Conservation (phyloP, 2,888 invertebrate genomes). For the Synanthedon myopaeformis region DNA sequence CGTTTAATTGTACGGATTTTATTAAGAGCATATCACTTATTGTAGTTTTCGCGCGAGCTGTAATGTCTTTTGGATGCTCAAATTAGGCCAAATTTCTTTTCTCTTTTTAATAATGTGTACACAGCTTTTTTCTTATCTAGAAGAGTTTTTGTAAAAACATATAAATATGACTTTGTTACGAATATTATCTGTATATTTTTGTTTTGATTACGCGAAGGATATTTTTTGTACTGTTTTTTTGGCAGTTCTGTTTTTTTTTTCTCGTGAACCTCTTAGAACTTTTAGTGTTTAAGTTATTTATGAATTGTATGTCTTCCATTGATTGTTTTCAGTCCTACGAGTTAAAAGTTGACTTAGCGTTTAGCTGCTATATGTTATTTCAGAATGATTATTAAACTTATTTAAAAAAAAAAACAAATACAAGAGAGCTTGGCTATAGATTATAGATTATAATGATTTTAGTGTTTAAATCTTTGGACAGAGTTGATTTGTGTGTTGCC, state of each 20-base stretch:
- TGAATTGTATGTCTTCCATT: slow-evolving; percentile 51
- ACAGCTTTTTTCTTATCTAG: not conserved
- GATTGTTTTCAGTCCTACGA: slow-evolving; percentile 11
- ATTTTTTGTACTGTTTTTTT: slow-evolving; percentile 2
- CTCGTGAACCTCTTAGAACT: slow-evolving; percentile 4
- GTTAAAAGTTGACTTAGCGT: slow-evolving; percentile 20
- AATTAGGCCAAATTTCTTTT: slow-evolving; percentile 32
- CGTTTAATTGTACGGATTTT: slow-evolving; percentile 4
- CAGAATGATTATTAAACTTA: slow-evolving; percentile 40
- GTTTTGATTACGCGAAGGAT: slow-evolving; percentile 23
- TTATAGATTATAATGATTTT: slow-evolving; percentile 37
- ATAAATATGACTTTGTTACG: slow-evolving; percentile 7
- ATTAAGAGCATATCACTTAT: slow-evolving; percentile 23
- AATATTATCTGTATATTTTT: slow-evolving; percentile 60
- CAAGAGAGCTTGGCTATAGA: slow-evolving; percentile 44
- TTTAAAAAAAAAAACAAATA: slow-evolving; percentile 25
- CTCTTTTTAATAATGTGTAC: slow-evolving; percentile 4
- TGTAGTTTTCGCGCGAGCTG: slow-evolving; percentile 13
- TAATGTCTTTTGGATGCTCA: slow-evolving; percentile 22
- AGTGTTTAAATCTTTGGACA: slow-evolving; percentile 4
- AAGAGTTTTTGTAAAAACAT: not conserved
- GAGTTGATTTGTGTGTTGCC: no score
- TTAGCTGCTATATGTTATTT: slow-evolving; percentile 24
- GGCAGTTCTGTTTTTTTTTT: not conserved
- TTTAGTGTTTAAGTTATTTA: slow-evolving; percentile 24